Evolutionary conservation across 2,888 invertebrate species (phyloP).

Genomic region (Athalia cordata): DNA sequence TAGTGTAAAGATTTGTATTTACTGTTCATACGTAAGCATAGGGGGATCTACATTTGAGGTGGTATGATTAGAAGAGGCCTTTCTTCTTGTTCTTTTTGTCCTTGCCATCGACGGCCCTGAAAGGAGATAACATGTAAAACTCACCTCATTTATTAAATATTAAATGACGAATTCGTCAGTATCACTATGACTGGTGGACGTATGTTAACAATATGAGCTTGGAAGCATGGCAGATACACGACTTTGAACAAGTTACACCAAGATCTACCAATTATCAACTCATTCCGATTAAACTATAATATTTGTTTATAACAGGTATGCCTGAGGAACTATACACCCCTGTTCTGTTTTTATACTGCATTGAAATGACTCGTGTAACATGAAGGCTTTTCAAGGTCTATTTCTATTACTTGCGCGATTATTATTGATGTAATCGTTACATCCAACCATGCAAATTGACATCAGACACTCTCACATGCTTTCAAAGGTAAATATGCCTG

Average conservation of each 20-base stretch:
- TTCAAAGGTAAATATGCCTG: slow-evolving; percentile 4
- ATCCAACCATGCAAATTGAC: slow-evolving; percentile 27
- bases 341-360: background rate
- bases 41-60: slow-evolving; percentile 50
- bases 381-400: slow-evolving; percentile 1
- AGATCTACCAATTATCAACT: background rate
- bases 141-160: slow-evolving; percentile 2
- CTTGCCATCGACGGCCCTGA: slow-evolving; percentile 88
- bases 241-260: background rate
- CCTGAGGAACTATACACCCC: background rate
- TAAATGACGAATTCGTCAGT: slow-evolving; percentile 9
- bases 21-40: slow-evolving; percentile 33
- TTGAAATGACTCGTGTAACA: background rate
- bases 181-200: background rate
- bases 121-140: slow-evolving; percentile 69
- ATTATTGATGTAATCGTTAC: background rate
- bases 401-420: background rate
- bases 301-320: background rate
- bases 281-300: background rate
- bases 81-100: slow-evolving; percentile 94
- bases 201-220: background rate
- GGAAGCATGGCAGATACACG: background rate
- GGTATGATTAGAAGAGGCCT: slow-evolving; percentile 85
- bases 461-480: slow-evolving; percentile 36
- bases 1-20: slow-evolving; percentile 24